A percentile compares a stretch with the other conserved stretches of the same genome.
Conservation (phyloP, 2,113 vertebrate genomes). For the Brienomyrus brachyistius region DNA sequence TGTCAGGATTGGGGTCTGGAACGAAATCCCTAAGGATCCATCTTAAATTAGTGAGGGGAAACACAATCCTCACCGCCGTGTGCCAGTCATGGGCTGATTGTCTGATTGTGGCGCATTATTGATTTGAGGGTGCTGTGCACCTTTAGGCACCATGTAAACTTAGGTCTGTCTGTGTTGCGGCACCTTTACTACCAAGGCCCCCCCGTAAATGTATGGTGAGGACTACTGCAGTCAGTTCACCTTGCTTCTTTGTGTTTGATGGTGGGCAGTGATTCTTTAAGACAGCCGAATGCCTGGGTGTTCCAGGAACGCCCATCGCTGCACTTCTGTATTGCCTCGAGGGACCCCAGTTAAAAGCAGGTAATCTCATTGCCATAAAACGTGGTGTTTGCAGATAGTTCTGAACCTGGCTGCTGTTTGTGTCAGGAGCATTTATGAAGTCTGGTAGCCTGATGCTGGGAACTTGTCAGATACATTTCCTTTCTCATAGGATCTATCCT, state of each 20-base stretch:
- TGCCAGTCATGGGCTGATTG: background rate
- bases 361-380: background rate
- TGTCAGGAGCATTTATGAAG: background rate
- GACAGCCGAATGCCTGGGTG: background rate
- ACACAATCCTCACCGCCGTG: background rate
- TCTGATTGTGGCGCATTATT: background rate
- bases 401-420: background rate
- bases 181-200: background rate
- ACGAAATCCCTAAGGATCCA: background rate
- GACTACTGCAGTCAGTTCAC: background rate
- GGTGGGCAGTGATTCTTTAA: background rate
- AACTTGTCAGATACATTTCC: background rate
- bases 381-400: background rate
- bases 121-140: background rate
- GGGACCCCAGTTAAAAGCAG: background rate
- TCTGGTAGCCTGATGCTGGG: background rate
- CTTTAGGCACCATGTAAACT: background rate
- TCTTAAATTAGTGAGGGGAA: background rate
- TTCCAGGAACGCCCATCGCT: background rate
- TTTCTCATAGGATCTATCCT: background rate
- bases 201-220: background rate
- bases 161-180: background rate
- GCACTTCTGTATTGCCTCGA: background rate
- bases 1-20: background rate
- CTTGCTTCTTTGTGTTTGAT: background rate